Conservation (phyloP, 2,113 vertebrate species). For the Corvus moneduloides region DNA sequence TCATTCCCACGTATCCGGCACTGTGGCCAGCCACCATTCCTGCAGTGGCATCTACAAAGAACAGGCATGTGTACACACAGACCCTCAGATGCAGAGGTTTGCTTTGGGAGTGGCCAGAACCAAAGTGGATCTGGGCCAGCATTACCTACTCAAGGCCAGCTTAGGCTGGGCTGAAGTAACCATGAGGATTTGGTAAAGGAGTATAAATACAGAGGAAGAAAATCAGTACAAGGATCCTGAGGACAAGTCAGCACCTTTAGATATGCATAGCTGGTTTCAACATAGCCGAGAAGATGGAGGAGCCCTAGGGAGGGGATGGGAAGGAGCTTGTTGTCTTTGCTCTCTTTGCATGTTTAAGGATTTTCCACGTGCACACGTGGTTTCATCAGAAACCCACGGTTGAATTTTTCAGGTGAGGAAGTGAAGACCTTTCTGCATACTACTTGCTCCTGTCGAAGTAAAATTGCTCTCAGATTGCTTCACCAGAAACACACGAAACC, state of each 20-base stretch:
- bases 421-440: neutral
- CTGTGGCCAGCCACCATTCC: neutral
- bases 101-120: neutral
- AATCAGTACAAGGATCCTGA: neutral
- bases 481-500: neutral
- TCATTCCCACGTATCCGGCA: rapidly evolving
- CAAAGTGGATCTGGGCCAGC: neutral
- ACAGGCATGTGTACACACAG: rapidly evolving
- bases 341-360: neutral
- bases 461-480: neutral
- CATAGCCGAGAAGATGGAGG: neutral
- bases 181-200: neutral
- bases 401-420: constrained; percentile 5
- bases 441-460: neutral
- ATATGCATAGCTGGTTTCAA: neutral
- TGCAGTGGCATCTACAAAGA: neutral
- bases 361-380: neutral
- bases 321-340: neutral
- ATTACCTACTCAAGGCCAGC: neutral
- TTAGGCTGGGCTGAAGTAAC: neutral
- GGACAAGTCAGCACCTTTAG: neutral
- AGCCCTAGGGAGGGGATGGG: neutral
- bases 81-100: neutral
- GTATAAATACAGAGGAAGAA: neutral
- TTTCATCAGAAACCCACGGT: neutral